Conservation (phyloP, 2,888 invertebrate genomes). For the Rosalia funebris region DNA sequence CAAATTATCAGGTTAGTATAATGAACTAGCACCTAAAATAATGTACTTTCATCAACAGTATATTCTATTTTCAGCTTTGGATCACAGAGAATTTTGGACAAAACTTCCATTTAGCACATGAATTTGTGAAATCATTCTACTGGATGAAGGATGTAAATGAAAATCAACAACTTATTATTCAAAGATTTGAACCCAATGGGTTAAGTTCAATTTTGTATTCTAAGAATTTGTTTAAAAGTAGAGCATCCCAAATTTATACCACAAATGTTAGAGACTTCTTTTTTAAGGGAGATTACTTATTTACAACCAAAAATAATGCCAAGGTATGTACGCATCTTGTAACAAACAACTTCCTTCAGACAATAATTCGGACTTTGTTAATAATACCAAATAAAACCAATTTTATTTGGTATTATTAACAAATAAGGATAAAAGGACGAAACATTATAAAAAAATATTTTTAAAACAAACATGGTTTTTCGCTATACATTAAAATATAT, state of each 20-base stretch:
- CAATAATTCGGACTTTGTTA: no score
- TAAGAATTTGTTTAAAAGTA: constrained; percentile 50
- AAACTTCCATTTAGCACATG: constrained; percentile 75
- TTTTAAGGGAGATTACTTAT: constrained; percentile 85
- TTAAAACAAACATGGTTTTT: no score
- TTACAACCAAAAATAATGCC: constrained; percentile 76
- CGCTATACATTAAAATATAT: no score
- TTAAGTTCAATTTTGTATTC: constrained; percentile 67
- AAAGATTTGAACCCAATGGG: constrained; percentile 73
- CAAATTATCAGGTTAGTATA: constrained; percentile 68
- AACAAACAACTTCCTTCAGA: no score
- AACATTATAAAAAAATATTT: no score
- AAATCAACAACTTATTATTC: constrained; percentile 70
- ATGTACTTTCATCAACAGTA: neutral
- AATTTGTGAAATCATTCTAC: constrained; percentile 80
- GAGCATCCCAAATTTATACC: constrained; percentile 51
- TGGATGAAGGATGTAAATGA: constrained; percentile 70
- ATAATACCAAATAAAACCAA: no score
- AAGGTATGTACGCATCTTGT: constrained; percentile 71
- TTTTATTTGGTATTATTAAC: no score
- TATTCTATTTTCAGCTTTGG: constrained; percentile 72
- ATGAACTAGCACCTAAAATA: neutral
- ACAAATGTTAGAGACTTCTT: constrained; percentile 83
- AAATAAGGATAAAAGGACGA: no score
- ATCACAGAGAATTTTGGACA: constrained; percentile 79